Percentiles rank a stretch among this genome's conserved stretches.
Conservation (phyloP, 2,113 vertebrate species). For the Tetrao urogallus region DNA sequence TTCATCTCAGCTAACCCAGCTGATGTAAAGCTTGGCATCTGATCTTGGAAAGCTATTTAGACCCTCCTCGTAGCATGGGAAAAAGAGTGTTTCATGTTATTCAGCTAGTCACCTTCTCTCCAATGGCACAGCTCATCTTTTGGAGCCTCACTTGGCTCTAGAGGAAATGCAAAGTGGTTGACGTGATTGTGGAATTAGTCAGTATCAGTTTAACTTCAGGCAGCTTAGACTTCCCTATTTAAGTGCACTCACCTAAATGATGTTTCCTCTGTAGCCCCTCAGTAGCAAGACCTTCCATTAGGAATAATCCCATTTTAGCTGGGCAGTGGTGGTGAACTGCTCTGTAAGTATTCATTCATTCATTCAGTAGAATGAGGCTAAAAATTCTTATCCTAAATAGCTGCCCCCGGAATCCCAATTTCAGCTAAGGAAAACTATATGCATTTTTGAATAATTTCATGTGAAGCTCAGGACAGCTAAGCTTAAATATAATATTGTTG, state of each 20-base stretch:
- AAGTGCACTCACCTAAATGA: neutral
- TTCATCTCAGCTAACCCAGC: fast-evolving
- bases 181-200: fast-evolving
- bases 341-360: neutral
- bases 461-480: fast-evolving
- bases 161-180: neutral
- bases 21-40: neutral
- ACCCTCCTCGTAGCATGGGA: fast-evolving
- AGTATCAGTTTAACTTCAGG: neutral
- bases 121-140: neutral
- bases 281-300: neutral
- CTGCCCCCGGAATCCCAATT: neutral
- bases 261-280: neutral
- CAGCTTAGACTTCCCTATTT: neutral
- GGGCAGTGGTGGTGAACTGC: neutral
- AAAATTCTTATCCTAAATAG: neutral
- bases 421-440: neutral
- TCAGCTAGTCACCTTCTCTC: neutral
- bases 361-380: neutral
- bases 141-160: neutral
- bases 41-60: neutral
- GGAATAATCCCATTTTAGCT: neutral
- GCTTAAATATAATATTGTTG: neutral
- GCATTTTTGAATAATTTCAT: neutral
- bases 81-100: neutral